A percentile compares a stretch with the other conserved stretches of the same genome.
These are phyloP conservation scores for Elgaria multicarinata DNA, from an alignment of 2,113 vertebrate genomes.

Conservation along the genomic window DNA sequence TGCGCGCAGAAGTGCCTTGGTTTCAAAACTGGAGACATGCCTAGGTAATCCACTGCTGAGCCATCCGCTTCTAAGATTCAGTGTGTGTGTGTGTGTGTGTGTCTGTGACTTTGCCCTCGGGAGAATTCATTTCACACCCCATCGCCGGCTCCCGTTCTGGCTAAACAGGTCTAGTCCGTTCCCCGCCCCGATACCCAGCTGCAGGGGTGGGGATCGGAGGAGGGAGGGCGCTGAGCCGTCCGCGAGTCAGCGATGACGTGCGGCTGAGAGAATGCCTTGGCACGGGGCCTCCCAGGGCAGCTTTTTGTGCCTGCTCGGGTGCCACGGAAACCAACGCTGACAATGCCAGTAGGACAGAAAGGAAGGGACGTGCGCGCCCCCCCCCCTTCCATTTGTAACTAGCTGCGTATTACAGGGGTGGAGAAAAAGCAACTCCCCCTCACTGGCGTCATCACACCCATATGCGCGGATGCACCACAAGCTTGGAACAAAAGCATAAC, in stretches of 20 bases:
- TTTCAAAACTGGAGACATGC: neutral
- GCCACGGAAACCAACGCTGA: constrained; percentile 24
- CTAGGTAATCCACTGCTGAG: neutral
- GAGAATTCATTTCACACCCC: constrained; percentile 29
- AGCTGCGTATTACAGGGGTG: neutral
- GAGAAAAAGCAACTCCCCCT: neutral
- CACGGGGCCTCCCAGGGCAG: neutral
- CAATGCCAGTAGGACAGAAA: constrained; percentile 11
- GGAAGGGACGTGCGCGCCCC: neutral
- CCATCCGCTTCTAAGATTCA: neutral
- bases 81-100: neutral
- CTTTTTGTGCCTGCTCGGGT: constrained; percentile 30
- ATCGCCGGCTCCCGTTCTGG: constrained; percentile 2
- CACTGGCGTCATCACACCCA: neutral
- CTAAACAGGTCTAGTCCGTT: constrained; percentile 38
- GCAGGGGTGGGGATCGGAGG: constrained; percentile 1
- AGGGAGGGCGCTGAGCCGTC: neutral
- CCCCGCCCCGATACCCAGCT: constrained; percentile 33
- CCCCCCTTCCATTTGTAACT: neutral
- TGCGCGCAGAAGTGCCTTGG: neutral
- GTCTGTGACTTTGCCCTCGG: neutral
- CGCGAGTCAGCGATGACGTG: constrained; percentile 5
- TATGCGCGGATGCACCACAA: neutral
- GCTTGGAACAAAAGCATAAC: neutral
- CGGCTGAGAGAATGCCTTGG: constrained; percentile 29